phyloP scores from a whole-genome alignment of 2,888 invertebrate species.

The Cynaeus angustus region DNA sequence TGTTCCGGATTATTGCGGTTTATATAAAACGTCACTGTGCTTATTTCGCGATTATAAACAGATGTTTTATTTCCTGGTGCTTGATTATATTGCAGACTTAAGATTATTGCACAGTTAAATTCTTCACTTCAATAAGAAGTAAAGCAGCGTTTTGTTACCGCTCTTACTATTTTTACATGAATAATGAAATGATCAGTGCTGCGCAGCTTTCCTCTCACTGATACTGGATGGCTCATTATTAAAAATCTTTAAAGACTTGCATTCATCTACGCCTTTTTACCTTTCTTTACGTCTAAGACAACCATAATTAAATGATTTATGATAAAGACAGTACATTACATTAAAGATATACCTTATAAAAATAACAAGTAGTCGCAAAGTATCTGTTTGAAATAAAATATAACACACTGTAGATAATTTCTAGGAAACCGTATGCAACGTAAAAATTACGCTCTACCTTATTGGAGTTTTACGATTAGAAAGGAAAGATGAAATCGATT shows the following conservation, averaged over 20 bases:
- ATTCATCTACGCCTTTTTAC: no score
- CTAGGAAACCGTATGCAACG: no score
- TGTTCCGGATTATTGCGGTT: constrained; percentile 47
- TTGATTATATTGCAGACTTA: constrained; percentile 21
- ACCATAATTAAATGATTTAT: no score
- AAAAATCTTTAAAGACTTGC: no score
- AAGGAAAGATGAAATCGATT: neutral
- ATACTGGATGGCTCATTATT: neutral
- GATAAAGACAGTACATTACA: no score
- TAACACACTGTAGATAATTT: no score
- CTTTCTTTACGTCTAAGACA: no score
- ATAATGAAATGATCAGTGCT: neutral
- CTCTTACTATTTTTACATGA: no score
- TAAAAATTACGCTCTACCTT: no score
- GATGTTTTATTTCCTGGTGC: constrained; percentile 40
- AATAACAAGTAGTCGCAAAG: no score
- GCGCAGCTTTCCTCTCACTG: neutral
- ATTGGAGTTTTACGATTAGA: constrained; percentile 1
- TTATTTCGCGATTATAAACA: constrained; percentile 38
- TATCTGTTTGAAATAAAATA: no score
- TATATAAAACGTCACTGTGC: constrained; percentile 39
- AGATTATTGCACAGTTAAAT: constrained; percentile 22
- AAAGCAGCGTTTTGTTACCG: neutral
- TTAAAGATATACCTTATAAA: no score
- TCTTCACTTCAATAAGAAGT: constrained; percentile 48